Conservation (phyloP, 2,888 invertebrate genomes). For the Hylaea fasciaria region DNA sequence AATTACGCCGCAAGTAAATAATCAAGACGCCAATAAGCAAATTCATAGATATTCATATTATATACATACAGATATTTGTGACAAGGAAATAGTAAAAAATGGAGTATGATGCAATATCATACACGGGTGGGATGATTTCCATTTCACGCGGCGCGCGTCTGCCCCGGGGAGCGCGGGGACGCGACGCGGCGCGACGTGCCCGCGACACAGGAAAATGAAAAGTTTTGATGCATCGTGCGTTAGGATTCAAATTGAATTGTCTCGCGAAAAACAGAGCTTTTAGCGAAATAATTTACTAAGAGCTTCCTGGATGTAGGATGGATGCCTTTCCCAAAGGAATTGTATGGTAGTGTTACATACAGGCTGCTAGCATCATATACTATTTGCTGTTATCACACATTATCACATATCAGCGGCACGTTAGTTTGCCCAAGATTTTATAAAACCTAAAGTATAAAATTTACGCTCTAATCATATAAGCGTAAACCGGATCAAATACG, state of each 20-base stretch:
- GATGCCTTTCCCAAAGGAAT: neutral
- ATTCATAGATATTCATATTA: too few species aligned
- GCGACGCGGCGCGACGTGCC: constrained; percentile 11
- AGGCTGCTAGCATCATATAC: too few species aligned
- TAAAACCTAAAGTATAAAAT: too few species aligned
- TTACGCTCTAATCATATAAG: too few species aligned
- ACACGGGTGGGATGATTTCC: constrained; percentile 30
- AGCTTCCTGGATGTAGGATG: constrained; percentile 8
- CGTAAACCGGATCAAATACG: too few species aligned
- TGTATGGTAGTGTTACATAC: too few species aligned
- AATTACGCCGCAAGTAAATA: neutral
- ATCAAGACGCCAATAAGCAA: too few species aligned
- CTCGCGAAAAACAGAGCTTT: constrained; percentile 12
- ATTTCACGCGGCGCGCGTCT: constrained; percentile 30
- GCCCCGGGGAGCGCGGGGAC: constrained; percentile 7
- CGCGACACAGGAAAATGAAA: constrained; percentile 20
- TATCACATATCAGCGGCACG: too few species aligned
- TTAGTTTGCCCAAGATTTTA: too few species aligned
- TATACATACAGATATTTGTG: neutral
- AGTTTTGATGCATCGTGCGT: constrained; percentile 26
- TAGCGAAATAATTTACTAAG: constrained; percentile 9
- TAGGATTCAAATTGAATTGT: constrained; percentile 33
- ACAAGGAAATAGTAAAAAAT: neutral
- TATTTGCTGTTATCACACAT: too few species aligned
- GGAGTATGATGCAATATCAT: constrained; percentile 22